These are phyloP conservation scores for Plagiodera versicolora DNA, from an alignment of 2,888 invertebrate species.

Conservation along the genomic window DNA sequence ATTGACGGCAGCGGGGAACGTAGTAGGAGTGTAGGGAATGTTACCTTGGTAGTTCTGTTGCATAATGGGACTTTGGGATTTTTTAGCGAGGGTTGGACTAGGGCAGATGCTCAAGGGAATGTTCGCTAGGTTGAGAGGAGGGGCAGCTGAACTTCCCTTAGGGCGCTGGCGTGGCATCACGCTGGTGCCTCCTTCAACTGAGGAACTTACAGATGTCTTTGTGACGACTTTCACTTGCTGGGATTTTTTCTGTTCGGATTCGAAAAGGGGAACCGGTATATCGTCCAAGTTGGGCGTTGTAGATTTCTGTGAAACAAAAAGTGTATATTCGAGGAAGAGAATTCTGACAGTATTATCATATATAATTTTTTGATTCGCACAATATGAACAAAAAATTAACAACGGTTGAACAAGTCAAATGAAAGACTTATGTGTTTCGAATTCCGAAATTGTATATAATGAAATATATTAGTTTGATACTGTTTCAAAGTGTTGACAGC, in stretches of 20 bases:
- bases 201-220: constrained; percentile 51
- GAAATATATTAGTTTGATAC: too few relatives aligned
- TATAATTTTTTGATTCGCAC: too few relatives aligned
- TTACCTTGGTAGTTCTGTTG: constrained; percentile 30
- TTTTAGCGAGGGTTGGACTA: constrained; percentile 57
- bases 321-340: too few relatives aligned
- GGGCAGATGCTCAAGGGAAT: constrained; percentile 60
- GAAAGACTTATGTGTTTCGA: too few relatives aligned
- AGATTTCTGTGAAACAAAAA: constrained; percentile 60
- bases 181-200: constrained; percentile 70
- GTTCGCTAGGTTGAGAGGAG: constrained; percentile 51
- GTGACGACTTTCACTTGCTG: constrained; percentile 50
- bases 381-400: too few relatives aligned
- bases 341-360: too few relatives aligned
- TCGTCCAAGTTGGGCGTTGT: constrained; percentile 66
- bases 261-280: constrained; percentile 67
- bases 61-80: constrained; percentile 50
- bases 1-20: too few relatives aligned
- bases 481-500: too few relatives aligned
- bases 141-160: constrained; percentile 62
- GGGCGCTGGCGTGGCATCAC: constrained; percentile 83
- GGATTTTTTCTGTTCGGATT: constrained; percentile 68
- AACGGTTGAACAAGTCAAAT: too few relatives aligned
- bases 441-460: too few relatives aligned
- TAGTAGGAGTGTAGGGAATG: constrained; percentile 33